Evolutionary conservation across 1,140 invertebrate genomes (phyloP).

Genomic region (Zaprionus ghesquierei): DNA sequence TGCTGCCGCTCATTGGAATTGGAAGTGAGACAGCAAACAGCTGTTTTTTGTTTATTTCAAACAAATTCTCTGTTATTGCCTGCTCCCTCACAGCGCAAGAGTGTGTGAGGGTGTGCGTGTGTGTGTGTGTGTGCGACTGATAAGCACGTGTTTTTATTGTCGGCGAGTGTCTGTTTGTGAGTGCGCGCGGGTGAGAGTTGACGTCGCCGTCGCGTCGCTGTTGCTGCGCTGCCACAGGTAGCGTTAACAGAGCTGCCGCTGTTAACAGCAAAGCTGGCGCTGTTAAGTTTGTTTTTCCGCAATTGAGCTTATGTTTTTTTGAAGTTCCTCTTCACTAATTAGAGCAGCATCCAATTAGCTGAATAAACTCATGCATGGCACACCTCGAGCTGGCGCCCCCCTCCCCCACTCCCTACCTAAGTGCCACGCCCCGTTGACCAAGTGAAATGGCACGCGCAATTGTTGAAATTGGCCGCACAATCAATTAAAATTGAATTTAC

Average conservation of each 20-base stretch:
- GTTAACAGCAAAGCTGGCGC: conserved; percentile 7
- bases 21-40: conserved; percentile 44
- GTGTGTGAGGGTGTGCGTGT: not conserved
- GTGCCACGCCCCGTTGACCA: conserved; percentile 63
- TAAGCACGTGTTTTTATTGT: conserved; percentile 73
- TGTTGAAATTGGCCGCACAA: conserved; percentile 64
- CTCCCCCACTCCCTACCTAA: not conserved
- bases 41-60: conserved; percentile 78
- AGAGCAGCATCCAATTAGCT: conserved; percentile 58
- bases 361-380: conserved; percentile 2
- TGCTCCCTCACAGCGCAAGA: not conserved
- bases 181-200: conserved; percentile 30
- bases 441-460: conserved; percentile 62
- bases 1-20: conserved; percentile 40
- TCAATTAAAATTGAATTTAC: conserved; percentile 65
- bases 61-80: conserved; percentile 57
- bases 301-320: not conserved
- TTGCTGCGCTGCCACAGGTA: conserved; percentile 1
- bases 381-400: not conserved
- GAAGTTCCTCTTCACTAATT: conserved; percentile 21
- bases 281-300: not conserved
- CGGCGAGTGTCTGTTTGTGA: conserved; percentile 29
- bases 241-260: conserved; percentile 1
- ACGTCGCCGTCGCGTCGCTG: conserved; percentile 2
- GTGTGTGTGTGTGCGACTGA: conserved; percentile 40